These are phyloP conservation scores for Eristalis pertinax DNA, from an alignment of 2,888 invertebrate genomes.

Conservation along the genomic window DNA sequence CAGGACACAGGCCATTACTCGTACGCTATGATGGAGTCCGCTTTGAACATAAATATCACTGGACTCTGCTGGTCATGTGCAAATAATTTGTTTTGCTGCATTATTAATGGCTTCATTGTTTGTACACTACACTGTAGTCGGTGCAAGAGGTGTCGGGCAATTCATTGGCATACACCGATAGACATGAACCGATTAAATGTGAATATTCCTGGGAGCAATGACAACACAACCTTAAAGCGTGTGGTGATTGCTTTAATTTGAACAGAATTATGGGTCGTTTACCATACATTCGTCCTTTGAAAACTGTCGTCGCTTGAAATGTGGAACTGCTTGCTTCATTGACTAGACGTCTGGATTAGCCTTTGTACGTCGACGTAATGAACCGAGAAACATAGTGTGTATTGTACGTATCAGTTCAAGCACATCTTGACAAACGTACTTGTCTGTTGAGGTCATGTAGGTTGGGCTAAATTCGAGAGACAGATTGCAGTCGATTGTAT, in stretches of 20 bases:
- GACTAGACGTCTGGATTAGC: too few species aligned
- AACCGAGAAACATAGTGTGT: too few species aligned
- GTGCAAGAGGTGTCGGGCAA: not conserved
- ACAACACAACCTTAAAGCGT: not conserved
- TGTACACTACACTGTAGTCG: not conserved
- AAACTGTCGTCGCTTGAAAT: too few species aligned
- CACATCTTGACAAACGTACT: too few species aligned
- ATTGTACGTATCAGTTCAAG: too few species aligned
- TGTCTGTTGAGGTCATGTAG: too few species aligned
- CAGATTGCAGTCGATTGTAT: too few species aligned
- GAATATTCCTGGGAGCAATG: not conserved
- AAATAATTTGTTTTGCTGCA: conserved; percentile 20
- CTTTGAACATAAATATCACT: conserved; percentile 38
- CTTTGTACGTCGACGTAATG: too few species aligned
- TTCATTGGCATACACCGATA: not conserved
- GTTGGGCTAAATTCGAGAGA: too few species aligned
- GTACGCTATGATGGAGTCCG: conserved; percentile 3
- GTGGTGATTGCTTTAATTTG: not conserved
- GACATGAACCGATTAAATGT: not conserved
- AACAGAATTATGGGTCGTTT: not conserved
- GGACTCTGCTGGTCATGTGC: conserved; percentile 28
- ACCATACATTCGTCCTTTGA: too few species aligned
- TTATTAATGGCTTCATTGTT: conserved; percentile 27
- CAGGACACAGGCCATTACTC: conserved; percentile 5
- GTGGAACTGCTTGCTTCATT: too few species aligned